Conservation (phyloP, 2,888 invertebrate genomes). For the Trichopoda pennipes region DNA sequence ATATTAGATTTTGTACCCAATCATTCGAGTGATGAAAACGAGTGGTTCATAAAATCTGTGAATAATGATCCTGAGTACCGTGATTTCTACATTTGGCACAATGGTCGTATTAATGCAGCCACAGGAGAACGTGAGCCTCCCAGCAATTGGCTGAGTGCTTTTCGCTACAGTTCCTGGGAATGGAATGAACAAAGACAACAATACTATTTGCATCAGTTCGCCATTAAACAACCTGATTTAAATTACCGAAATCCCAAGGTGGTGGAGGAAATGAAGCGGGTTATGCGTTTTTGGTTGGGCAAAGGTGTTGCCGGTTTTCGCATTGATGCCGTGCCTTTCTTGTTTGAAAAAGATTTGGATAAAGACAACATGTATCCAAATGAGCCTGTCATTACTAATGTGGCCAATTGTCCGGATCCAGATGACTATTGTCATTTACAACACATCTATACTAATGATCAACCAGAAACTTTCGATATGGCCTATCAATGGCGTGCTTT, state of each 20-base stretch:
- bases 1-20: conserved; percentile 83
- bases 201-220: conserved; percentile 86
- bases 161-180: conserved; percentile 85
- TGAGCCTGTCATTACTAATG: conserved; percentile 82
- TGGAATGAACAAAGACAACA: conserved; percentile 83
- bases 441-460: conserved; percentile 84
- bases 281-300: conserved; percentile 88
- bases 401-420: conserved; percentile 78
- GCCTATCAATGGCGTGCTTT: conserved; percentile 83
- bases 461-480: conserved; percentile 83
- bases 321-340: conserved; percentile 84
- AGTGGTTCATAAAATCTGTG: conserved; percentile 91
- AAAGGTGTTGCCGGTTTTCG: conserved; percentile 91
- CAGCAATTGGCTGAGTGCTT: conserved; percentile 83
- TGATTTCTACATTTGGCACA: conserved; percentile 89
- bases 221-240: conserved; percentile 84
- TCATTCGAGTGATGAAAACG: conserved; percentile 87
- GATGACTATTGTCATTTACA: conserved; percentile 83
- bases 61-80: conserved; percentile 84
- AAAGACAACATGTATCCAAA: conserved; percentile 79
- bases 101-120: conserved; percentile 78
- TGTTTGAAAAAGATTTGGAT: conserved; percentile 77
- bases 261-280: conserved; percentile 82
- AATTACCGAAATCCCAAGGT: conserved; percentile 84
- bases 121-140: conserved; percentile 80